Conservation (phyloP, 2,888 invertebrate genomes). For the Heterodera filipjevi region DNA sequence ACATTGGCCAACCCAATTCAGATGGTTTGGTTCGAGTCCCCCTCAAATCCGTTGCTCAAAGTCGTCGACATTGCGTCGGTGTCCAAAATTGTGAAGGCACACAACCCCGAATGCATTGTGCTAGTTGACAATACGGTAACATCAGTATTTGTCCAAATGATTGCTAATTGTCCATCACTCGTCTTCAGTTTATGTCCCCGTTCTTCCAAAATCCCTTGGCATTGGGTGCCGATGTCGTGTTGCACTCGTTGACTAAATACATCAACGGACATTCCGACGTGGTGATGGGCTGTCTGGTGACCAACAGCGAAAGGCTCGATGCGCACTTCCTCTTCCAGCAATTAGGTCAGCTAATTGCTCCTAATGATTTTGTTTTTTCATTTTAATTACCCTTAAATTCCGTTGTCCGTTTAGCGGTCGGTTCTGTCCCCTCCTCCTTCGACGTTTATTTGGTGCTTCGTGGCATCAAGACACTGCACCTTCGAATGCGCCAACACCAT, state of each 20-base stretch:
- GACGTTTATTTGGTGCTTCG: conserved; percentile 88
- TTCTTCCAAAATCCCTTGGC: conserved; percentile 74
- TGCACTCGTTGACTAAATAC: conserved; percentile 93
- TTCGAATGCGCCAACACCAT: conserved; percentile 88
- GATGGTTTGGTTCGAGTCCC: conserved; percentile 88
- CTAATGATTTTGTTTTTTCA: no score
- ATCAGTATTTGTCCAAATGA: conserved; percentile 71
- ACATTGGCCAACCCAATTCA: no score
- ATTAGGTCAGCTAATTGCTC: conserved; percentile 44
- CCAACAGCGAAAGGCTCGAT: conserved; percentile 77
- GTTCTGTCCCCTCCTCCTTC: conserved; percentile 91
- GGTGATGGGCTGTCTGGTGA: conserved; percentile 87
- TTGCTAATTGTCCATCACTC: background rate
- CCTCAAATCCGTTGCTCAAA: conserved; percentile 91
- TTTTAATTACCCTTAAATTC: conserved; percentile 23
- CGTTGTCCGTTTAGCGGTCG: conserved; percentile 73
- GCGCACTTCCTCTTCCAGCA: conserved; percentile 76
- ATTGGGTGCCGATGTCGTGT: conserved; percentile 85
- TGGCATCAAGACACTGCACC: conserved; percentile 86
- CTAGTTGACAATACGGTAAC: conserved; percentile 83
- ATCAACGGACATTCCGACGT: conserved; percentile 98
- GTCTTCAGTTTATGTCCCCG: conserved; percentile 70
- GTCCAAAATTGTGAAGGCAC: conserved; percentile 67
- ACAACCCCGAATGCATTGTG: conserved; percentile 69
- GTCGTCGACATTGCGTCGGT: conserved; percentile 82